Evolutionary conservation across 2,797 vertebrate species (phyloP), one percentile per base, ranked within the genome.

Genomic region (Falco naumanni): DNA sequence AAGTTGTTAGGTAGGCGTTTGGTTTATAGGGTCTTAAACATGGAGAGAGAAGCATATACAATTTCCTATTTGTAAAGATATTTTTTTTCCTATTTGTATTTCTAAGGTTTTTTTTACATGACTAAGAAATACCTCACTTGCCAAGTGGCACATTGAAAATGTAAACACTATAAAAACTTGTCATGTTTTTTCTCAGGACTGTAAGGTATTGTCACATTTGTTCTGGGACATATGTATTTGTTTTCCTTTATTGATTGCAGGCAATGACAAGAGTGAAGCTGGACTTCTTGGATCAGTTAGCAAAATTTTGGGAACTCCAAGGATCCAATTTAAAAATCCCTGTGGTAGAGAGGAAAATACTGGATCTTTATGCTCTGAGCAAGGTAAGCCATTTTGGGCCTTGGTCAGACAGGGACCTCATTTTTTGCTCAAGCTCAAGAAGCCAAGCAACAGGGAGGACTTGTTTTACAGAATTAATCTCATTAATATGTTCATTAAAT

Each of bases 231-330:
- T 33, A 4, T 0, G 0, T 2, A 1, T 88, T 48, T 90, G 21
- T 75, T 21, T 87, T 41, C 77, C 31, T 77, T 81, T 41, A 60
- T 63, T 89, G 64, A 77, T 87, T 96, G 84, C 93, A 99, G 99
- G 99, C 99, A 77, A 99, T 99, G 98, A 99, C 99, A 87, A 98
- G 99, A 95, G 99, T 99, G 69, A 99, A 99, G 97, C 98, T 99
- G 88, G 99, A 99, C 97, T 99, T 99, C 95, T 96, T 99, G 97
- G 99, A 99, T 98, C 99, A 99, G 96, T 98, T 99, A 53, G 99
- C 99, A 95, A 99, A 99, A 97, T 99, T 99, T 97, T 99, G 99
- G 99, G 99, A 99, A 94, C 98, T 99, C 91, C 99, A 99, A 74
- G 99, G 99, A 85, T 99, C 99, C 87, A 99, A 99, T 89, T 98